These are phyloP conservation scores for Poeciliopsis turneri DNA, from an alignment of 2,797 vertebrate species.

Conservation along the genomic window DNA sequence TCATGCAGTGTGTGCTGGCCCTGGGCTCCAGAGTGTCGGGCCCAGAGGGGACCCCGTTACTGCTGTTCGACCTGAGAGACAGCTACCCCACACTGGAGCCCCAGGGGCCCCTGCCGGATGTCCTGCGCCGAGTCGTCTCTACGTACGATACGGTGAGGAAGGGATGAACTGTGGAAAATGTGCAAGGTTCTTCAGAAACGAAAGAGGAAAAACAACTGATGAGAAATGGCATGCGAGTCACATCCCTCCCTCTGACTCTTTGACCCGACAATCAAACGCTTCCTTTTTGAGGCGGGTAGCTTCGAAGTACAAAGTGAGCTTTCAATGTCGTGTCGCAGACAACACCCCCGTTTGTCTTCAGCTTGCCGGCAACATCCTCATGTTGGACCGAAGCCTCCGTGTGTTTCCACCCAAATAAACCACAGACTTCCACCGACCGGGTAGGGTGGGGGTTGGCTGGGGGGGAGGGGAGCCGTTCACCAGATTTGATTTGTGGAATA, in stretches of 20 bases:
- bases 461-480: slow-evolving; percentile 33
- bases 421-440: slow-evolving; percentile 15
- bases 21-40: slow-evolving; percentile 88
- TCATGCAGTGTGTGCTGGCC: slow-evolving; percentile 94
- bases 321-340: slow-evolving; percentile 46
- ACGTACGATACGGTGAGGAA: slow-evolving; percentile 89
- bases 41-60: slow-evolving; percentile 85
- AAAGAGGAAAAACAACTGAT: slow-evolving; percentile 8
- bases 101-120: slow-evolving; percentile 92
- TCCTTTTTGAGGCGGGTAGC: slow-evolving; percentile 30
- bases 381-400: slow-evolving; percentile 30
- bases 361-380: slow-evolving; percentile 37
- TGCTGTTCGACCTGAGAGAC: slow-evolving; percentile 89
- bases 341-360: slow-evolving; percentile 35
- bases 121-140: slow-evolving; percentile 89
- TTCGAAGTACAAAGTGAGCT: slow-evolving; percentile 8
- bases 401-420: slow-evolving; percentile 43
- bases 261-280: slow-evolving; percentile 43
- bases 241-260: slow-evolving; percentile 41
- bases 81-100: slow-evolving; percentile 90
- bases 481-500: slow-evolving; percentile 41
- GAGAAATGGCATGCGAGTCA: slow-evolving; percentile 27
- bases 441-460: too few species aligned
- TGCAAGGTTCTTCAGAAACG: slow-evolving; percentile 12
- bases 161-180: slow-evolving; percentile 15